Percentiles rank a stretch among this genome's conserved stretches.
These are phyloP conservation scores for Hylaeus volcanicus DNA, from an alignment of 1,140 invertebrate genomes.

Conservation along the genomic window DNA sequence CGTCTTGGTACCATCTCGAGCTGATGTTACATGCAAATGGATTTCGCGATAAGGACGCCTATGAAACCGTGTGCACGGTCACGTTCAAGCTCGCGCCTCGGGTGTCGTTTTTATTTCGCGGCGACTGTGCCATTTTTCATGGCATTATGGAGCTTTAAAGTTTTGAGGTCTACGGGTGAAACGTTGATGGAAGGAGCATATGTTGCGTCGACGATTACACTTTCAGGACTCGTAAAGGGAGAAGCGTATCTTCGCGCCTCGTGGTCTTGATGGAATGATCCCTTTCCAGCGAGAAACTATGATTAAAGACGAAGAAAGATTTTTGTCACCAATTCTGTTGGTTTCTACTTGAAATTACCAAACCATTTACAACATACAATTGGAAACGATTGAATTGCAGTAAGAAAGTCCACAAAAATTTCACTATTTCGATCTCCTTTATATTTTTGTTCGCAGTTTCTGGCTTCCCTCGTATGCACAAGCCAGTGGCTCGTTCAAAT, in stretches of 20 bases:
- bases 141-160: constrained; percentile 5
- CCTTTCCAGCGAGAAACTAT: no score
- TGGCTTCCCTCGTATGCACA: no score
- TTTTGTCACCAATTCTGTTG: no score
- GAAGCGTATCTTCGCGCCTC: no score
- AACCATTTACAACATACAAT: no score
- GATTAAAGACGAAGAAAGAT: no score
- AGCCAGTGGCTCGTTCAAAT: neutral
- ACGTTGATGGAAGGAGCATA: neutral
- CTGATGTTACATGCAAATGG: neutral
- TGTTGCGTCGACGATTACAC: neutral
- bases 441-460: neutral
- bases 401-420: no score
- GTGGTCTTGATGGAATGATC: neutral
- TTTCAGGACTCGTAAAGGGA: neutral
- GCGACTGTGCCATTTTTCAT: constrained; percentile 4
- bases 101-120: neutral
- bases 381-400: no score
- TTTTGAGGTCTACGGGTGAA: constrained; percentile 3
- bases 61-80: neutral
- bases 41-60: neutral
- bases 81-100: neutral
- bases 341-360: no score
- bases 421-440: no score
- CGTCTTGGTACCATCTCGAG: neutral